Evolutionary conservation across 2,797 vertebrate genomes (phyloP).

Genomic region (Craterocephalus amniculus): DNA sequence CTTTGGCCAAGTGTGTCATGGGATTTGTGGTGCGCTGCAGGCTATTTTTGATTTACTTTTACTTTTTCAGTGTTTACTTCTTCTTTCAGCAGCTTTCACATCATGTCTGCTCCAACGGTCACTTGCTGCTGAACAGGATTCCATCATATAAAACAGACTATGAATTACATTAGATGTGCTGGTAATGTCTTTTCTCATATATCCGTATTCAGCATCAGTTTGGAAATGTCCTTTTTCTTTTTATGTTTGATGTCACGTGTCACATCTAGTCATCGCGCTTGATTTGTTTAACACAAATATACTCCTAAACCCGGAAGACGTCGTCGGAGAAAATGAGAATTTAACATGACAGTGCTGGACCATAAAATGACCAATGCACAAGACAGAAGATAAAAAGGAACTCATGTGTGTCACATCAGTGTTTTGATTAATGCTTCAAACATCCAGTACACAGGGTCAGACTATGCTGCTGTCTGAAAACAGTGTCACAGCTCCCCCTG

Average conservation of each 20-base stretch:
- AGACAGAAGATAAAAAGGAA: constrained; percentile 5
- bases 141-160: constrained; percentile 24
- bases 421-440: constrained; percentile 56
- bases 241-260: constrained; percentile 9
- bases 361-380: constrained; percentile 34
- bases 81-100: constrained; percentile 51
- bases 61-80: constrained; percentile 55
- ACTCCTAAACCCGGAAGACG: constrained; percentile 36
- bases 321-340: constrained; percentile 42
- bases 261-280: constrained; percentile 27
- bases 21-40: constrained; percentile 51
- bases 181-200: neutral
- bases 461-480: constrained; percentile 24
- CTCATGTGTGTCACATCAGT: constrained; percentile 30
- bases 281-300: constrained; percentile 24
- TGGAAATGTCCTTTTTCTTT: constrained; percentile 14
- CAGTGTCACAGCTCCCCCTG: constrained; percentile 43
- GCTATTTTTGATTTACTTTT: constrained; percentile 58
- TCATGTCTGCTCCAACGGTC: constrained; percentile 25
- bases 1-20: constrained; percentile 19
- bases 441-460: constrained; percentile 38
- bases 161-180: constrained; percentile 13
- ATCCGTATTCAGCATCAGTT: constrained; percentile 10
- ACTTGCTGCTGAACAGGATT: constrained; percentile 32
- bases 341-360: constrained; percentile 43